Percentiles rank a stretch among this genome's conserved stretches.
Evolutionary conservation across 2,888 invertebrate species (phyloP).

Genomic region (Synergus laeviventris): DNA sequence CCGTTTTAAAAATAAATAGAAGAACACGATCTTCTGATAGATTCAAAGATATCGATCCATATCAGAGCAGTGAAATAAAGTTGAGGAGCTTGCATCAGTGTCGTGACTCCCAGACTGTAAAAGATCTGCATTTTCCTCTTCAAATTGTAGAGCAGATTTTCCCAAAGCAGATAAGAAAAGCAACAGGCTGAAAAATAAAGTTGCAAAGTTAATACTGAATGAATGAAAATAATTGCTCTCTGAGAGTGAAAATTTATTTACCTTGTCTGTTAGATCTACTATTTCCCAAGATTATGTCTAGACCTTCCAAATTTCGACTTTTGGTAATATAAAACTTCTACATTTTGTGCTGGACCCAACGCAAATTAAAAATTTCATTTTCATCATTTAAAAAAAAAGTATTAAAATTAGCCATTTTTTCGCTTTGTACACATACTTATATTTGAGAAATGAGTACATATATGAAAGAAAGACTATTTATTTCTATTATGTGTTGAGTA

Average conservation of each 20-base stretch:
- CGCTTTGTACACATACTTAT: background rate
- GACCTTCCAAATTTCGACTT: background rate
- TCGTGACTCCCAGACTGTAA: conserved; percentile 34
- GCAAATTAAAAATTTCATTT: background rate
- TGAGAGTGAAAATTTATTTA: background rate
- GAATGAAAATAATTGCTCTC: conserved; percentile 8
- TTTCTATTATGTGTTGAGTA: too few relatives aligned
- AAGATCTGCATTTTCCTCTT: conserved; percentile 27
- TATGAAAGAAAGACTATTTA: too few relatives aligned
- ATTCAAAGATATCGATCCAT: conserved; percentile 31
- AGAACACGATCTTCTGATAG: conserved; percentile 23
- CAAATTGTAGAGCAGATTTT: conserved; percentile 13
- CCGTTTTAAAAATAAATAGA: conserved; percentile 6
- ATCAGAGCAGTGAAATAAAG: conserved; percentile 36
- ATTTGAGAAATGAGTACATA: too few relatives aligned
- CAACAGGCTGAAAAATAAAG: conserved; percentile 19
- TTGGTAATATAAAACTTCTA: background rate
- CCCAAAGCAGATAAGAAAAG: background rate
- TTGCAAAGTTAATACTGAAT: conserved; percentile 2
- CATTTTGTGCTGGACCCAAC: background rate
- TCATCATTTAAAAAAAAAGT: background rate
- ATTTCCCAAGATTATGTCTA: background rate
- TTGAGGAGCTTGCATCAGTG: conserved; percentile 34
- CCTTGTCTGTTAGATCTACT: background rate
- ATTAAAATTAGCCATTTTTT: background rate